phyloP scores from a whole-genome alignment of 2,888 invertebrate species.

The Plutella xylostella region DNA sequence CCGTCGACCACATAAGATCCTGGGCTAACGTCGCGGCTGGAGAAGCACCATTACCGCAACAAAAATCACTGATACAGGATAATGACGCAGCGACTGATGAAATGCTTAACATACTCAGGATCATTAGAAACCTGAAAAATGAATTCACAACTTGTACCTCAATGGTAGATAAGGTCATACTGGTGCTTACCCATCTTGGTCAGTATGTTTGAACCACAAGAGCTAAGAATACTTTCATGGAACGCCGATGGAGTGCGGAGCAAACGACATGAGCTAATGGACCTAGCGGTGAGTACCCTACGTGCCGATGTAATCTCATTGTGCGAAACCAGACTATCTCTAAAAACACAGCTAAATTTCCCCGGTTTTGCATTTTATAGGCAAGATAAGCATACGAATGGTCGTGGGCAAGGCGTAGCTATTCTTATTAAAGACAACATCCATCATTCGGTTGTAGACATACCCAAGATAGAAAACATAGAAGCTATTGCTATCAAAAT shows the following conservation, averaged over 20 bases:
- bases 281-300: not conserved
- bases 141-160: not conserved
- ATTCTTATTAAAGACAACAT: not conserved
- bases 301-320: not conserved
- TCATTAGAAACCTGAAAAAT: not conserved
- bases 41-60: not conserved
- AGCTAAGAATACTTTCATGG: not conserved
- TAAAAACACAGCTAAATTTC: not conserved
- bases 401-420: not conserved
- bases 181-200: not conserved
- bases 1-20: not conserved
- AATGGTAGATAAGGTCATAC: not conserved
- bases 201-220: not conserved
- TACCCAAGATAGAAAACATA: not conserved
- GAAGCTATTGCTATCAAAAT: not conserved
- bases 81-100: not conserved
- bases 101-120: not conserved
- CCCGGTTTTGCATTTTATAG: not conserved
- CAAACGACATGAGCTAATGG: not conserved
- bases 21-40: not conserved
- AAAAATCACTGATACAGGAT: not conserved
- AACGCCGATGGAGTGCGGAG: conserved; percentile 1
- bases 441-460: not conserved
- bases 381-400: not conserved
- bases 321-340: not conserved